Conservation (phyloP, 2,797 vertebrate genomes). For the Crenichthys baileyi region DNA sequence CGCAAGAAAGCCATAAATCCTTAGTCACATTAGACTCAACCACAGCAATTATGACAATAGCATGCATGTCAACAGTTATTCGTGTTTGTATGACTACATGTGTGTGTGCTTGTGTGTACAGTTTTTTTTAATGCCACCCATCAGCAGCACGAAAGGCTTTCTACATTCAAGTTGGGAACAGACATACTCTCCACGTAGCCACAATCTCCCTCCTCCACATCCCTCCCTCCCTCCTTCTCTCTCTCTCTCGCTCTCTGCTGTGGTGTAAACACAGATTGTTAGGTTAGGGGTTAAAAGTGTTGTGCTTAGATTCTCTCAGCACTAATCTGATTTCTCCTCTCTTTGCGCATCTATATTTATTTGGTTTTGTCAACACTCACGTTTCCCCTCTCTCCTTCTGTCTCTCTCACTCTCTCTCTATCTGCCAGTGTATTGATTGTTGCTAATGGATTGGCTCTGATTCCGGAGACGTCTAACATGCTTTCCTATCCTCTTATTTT, state of each 20-base stretch:
- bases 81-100: slow-evolving; percentile 26
- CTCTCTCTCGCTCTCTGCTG: slow-evolving; percentile 67
- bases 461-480: slow-evolving; percentile 91
- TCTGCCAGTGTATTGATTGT: slow-evolving; percentile 88
- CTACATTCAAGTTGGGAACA: slow-evolving; percentile 73
- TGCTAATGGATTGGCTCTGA: slow-evolving; percentile 97
- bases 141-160: slow-evolving; percentile 64
- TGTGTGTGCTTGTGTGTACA: slow-evolving; percentile 20
- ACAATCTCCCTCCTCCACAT: slow-evolving; percentile 53
- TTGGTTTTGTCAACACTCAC: slow-evolving; percentile 93
- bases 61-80: slow-evolving; percentile 71
- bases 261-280: slow-evolving; percentile 90
- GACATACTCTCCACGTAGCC: slow-evolving; percentile 58
- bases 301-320: slow-evolving; percentile 89
- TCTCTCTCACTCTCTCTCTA: slow-evolving; percentile 1
- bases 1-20: slow-evolving; percentile 73
- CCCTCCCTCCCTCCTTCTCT: slow-evolving; percentile 26
- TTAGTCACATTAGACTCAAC: slow-evolving; percentile 68
- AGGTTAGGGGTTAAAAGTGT: slow-evolving; percentile 92
- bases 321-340: slow-evolving; percentile 96
- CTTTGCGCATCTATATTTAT: slow-evolving; percentile 90
- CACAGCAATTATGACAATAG: slow-evolving; percentile 70
- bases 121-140: slow-evolving; percentile 66
- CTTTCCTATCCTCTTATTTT: slow-evolving; percentile 90
- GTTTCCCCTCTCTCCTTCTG: slow-evolving; percentile 42